Conservation (phyloP, 1,140 invertebrate species). For the Zaprionus lachaisei region DNA sequence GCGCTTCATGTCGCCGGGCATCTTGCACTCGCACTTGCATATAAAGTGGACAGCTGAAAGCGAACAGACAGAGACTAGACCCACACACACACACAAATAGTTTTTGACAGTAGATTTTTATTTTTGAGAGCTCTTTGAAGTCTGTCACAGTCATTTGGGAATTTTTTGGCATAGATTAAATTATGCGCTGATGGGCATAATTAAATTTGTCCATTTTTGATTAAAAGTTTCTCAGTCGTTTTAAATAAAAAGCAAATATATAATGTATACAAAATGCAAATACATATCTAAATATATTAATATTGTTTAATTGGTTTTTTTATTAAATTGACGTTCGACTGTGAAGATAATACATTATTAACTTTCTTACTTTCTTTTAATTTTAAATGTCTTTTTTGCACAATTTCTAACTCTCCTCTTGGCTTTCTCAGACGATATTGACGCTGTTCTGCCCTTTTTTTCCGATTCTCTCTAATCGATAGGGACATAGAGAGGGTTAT, state of each 20-base stretch:
- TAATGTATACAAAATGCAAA: not conserved
- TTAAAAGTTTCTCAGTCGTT: not conserved
- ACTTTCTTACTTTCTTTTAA: too few relatives aligned
- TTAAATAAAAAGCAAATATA: not conserved
- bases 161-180: conserved; percentile 1
- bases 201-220: not conserved
- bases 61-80: conserved; percentile 7
- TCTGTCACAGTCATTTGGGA: not conserved
- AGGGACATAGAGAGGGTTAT: too few relatives aligned
- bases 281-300: too few relatives aligned
- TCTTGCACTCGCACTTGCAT: conserved; percentile 34
- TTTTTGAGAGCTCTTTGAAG: conserved; percentile 1
- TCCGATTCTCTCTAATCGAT: too few relatives aligned
- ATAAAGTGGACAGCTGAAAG: conserved; percentile 30
- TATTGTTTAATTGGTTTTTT: too few relatives aligned
- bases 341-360: too few relatives aligned
- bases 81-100: not conserved
- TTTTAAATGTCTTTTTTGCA: too few relatives aligned
- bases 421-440: too few relatives aligned
- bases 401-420: too few relatives aligned
- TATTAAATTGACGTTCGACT: too few relatives aligned
- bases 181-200: not conserved
- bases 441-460: too few relatives aligned
- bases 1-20: conserved; percentile 18
- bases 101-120: not conserved